A percentile compares a stretch with the other conserved stretches of the same genome.
Evolutionary conservation across 2,888 invertebrate species (phyloP).

Genomic region (Drosophila neonasuta): DNA sequence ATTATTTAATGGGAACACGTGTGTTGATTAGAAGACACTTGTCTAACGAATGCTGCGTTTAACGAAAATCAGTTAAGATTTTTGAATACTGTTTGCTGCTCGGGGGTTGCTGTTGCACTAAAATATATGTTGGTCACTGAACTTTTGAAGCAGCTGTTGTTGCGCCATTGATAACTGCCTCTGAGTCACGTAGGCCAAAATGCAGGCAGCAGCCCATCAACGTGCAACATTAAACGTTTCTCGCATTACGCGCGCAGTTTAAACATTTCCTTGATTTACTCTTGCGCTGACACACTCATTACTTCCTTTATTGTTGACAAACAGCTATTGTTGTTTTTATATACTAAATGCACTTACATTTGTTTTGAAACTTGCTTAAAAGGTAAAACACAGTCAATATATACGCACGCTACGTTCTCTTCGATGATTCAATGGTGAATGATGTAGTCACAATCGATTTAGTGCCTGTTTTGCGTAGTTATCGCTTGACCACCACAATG

Average conservation of each 20-base stretch:
- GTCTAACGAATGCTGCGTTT: conserved; percentile 6
- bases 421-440: conserved; percentile 11
- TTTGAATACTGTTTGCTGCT: conserved; percentile 42
- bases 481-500: conserved; percentile 23
- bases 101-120: conserved; percentile 57
- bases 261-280: background rate
- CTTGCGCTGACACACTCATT: background rate
- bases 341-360: conserved; percentile 25
- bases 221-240: conserved; percentile 59
- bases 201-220: conserved; percentile 34
- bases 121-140: conserved; percentile 61
- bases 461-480: background rate
- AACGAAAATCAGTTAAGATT: conserved; percentile 36
- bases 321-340: background rate
- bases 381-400: background rate
- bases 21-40: conserved; percentile 7
- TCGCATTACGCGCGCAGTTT: conserved; percentile 40
- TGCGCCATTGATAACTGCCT: conserved; percentile 76
- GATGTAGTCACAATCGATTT: conserved; percentile 7
- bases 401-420: background rate
- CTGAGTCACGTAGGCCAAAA: conserved; percentile 77
- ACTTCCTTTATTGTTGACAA: background rate
- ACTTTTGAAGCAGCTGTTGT: conserved; percentile 61
- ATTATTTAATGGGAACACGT: conserved; percentile 48
- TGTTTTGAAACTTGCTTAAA: conserved; percentile 13